Conservation (phyloP, 2,888 invertebrate species). For the Campoletis raptor region DNA sequence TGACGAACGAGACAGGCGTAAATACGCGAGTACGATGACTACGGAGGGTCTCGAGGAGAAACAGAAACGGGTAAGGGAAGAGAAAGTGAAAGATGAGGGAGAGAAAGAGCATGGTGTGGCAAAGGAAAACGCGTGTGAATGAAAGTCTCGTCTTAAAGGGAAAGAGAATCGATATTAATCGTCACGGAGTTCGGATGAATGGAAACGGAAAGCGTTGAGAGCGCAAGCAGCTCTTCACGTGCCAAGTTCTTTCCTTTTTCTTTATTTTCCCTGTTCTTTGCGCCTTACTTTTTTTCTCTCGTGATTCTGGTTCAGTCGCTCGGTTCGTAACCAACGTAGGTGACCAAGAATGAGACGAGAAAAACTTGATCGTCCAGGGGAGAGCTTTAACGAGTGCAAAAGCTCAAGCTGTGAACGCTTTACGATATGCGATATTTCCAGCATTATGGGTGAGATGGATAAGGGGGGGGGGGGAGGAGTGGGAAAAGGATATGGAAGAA, state of each 20-base stretch:
- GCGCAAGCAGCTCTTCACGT: conserved; percentile 43
- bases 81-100: conserved; percentile 15
- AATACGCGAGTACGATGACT: conserved; percentile 35
- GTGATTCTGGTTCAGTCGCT: conserved; percentile 22
- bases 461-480: conserved; percentile 31
- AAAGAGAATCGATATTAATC: conserved; percentile 66
- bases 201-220: conserved; percentile 52
- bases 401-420: conserved; percentile 47
- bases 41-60: conserved; percentile 11
- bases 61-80: not conserved
- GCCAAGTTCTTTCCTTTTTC: conserved; percentile 25
- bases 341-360: conserved; percentile 53
- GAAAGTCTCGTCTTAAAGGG: conserved; percentile 58
- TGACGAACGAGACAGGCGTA: conserved; percentile 64
- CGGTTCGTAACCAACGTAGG: conserved; percentile 22
- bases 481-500: conserved; percentile 52
- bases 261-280: conserved; percentile 3
- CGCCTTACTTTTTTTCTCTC: conserved; percentile 22
- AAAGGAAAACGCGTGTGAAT: conserved; percentile 54
- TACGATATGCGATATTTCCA: conserved; percentile 41
- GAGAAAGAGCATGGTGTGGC: not conserved
- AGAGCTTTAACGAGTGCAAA: conserved; percentile 26
- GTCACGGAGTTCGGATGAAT: conserved; percentile 59
- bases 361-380: conserved; percentile 29
- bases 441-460: conserved; percentile 30